Percentiles rank a stretch among this genome's conserved stretches.
Conservation (phyloP, 2,888 invertebrate species). For the Tipula confusa region DNA sequence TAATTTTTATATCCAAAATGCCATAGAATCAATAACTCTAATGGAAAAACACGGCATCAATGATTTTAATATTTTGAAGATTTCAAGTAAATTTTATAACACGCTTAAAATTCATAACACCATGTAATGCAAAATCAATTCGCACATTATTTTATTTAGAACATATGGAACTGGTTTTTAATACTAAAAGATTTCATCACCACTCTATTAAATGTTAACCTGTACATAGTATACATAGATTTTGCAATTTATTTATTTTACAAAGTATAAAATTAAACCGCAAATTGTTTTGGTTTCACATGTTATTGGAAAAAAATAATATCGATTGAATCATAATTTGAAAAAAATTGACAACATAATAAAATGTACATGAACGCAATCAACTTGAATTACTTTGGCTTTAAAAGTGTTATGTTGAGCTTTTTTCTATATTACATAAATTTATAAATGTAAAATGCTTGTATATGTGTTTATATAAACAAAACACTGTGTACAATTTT, state of each 20-base stretch:
- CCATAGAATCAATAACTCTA: too few relatives aligned
- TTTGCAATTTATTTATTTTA: background rate
- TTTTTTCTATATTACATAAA: background rate
- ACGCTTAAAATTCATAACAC: too few relatives aligned
- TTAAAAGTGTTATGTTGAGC: background rate
- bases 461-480: background rate
- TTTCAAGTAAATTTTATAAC: too few relatives aligned
- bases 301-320: background rate
- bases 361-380: background rate
- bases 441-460: background rate
- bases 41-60: too few relatives aligned
- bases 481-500: background rate
- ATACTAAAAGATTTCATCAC: background rate
- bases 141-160: too few relatives aligned
- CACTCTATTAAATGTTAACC: background rate
- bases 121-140: too few relatives aligned
- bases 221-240: background rate
- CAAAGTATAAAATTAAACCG: background rate
- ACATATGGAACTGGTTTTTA: background rate
- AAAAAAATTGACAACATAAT: background rate
- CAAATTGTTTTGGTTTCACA: background rate
- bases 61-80: too few relatives aligned
- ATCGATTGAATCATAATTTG: slow-evolving; percentile 20
- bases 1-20: too few relatives aligned
- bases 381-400: background rate